Evolutionary conservation across 2,888 invertebrate species (phyloP).

Genomic region (Electrophaes corylata): DNA sequence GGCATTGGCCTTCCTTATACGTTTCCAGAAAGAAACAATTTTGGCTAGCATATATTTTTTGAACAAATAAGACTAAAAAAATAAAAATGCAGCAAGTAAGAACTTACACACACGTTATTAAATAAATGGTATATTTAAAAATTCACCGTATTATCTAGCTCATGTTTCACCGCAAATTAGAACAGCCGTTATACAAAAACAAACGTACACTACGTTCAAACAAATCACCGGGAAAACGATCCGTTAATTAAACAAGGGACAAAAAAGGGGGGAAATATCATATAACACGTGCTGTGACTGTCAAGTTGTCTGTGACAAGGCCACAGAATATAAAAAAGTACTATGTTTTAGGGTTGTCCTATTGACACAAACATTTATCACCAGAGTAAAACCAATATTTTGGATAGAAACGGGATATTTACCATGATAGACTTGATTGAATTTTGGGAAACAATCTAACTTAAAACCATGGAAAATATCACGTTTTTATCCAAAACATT

Average conservation of each 20-base stretch:
- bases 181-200: conserved; percentile 19
- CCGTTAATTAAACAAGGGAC: conserved; percentile 34
- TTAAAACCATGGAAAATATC: too few relatives aligned
- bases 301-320: conserved; percentile 4
- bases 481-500: too few relatives aligned
- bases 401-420: too few relatives aligned
- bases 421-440: too few relatives aligned
- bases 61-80: not conserved
- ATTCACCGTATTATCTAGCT: not conserved
- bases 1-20: too few relatives aligned
- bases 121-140: not conserved
- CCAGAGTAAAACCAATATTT: too few relatives aligned
- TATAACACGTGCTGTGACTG: conserved; percentile 23
- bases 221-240: conserved; percentile 37
- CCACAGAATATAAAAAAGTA: not conserved
- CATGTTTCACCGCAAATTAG: conserved; percentile 14
- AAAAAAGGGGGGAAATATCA: conserved; percentile 26
- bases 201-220: conserved; percentile 27
- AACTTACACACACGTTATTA: not conserved
- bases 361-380: not conserved
- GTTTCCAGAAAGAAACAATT: too few relatives aligned
- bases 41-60: too few relatives aligned
- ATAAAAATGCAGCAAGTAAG: not conserved
- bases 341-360: conserved; percentile 3
- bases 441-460: too few relatives aligned